phyloP scores from a whole-genome alignment of 2,113 vertebrate genomes.

The Anser cygnoides region DNA sequence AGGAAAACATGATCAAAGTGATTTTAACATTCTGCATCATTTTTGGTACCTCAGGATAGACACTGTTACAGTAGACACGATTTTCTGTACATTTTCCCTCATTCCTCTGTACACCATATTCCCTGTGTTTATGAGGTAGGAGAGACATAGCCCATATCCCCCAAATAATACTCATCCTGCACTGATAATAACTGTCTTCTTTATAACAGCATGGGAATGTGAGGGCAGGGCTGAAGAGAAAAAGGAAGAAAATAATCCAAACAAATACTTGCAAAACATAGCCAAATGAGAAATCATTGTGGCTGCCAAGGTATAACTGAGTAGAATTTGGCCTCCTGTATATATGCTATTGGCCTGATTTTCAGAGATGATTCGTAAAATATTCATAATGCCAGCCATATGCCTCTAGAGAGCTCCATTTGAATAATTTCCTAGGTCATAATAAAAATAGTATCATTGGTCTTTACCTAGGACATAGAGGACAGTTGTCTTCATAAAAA shows the following conservation, averaged over 20 bases:
- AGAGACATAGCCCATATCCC: neutral
- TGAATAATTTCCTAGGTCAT: slow-evolving; percentile 64
- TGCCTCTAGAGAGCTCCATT: slow-evolving; percentile 42
- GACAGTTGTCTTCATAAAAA: slow-evolving; percentile 22
- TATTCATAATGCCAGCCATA: slow-evolving; percentile 70
- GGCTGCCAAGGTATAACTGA: slow-evolving; percentile 41
- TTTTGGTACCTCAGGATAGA: slow-evolving; percentile 3
- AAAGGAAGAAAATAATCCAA: neutral
- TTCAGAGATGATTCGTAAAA: slow-evolving; percentile 69
- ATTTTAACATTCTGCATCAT: neutral
- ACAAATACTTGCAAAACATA: slow-evolving; percentile 25
- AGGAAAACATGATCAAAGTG: slow-evolving; percentile 8
- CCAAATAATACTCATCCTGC: neutral
- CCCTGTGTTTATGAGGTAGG: neutral
- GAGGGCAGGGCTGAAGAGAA: neutral
- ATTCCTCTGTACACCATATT: neutral
- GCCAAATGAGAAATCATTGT: slow-evolving; percentile 55
- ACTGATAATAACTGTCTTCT: neutral
- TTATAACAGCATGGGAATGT: neutral
- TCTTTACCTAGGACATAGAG: slow-evolving; percentile 35
- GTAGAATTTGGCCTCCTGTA: slow-evolving; percentile 29
- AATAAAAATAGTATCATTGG: slow-evolving; percentile 58
- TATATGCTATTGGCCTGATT: slow-evolving; percentile 59
- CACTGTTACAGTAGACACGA: neutral
- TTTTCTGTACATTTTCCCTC: neutral